phyloP scores from a whole-genome alignment of 2,797 vertebrate genomes.

The Tympanoctomys barrerae region DNA sequence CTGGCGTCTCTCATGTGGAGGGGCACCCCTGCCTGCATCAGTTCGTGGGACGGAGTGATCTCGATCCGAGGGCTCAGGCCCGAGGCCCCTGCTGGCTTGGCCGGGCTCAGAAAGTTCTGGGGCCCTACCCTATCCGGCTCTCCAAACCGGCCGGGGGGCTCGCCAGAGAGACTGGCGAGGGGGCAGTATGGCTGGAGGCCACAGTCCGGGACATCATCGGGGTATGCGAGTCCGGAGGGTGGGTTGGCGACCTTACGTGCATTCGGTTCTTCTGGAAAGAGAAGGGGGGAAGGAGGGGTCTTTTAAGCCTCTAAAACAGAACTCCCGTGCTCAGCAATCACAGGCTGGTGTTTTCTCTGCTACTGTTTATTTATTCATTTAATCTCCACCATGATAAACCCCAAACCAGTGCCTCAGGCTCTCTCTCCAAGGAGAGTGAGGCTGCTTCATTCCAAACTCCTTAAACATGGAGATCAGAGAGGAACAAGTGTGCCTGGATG shows the following conservation, averaged over 20 bases:
- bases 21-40: conserved; percentile 93
- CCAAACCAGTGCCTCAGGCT: not conserved
- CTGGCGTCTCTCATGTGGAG: conserved; percentile 92
- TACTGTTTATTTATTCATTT: not conserved
- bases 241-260: conserved; percentile 94
- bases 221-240: conserved; percentile 92
- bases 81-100: conserved; percentile 90
- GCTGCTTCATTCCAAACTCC: not conserved
- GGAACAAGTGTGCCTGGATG: rapidly evolving
- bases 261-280: conserved; percentile 97
- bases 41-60: conserved; percentile 98
- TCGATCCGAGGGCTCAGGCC: conserved; percentile 97
- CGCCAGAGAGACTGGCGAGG: conserved; percentile 88
- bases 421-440: not conserved
- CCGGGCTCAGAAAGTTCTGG: conserved; percentile 92
- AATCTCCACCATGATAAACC: conserved; percentile 46
- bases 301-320: conserved; percentile 90
- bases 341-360: conserved; percentile 70
- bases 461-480: not conserved
- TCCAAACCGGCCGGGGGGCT: conserved; percentile 92
- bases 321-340: conserved; percentile 86
- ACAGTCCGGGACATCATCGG: conserved; percentile 92
- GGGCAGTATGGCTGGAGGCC: conserved; percentile 94
- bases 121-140: conserved; percentile 93
- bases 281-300: conserved; percentile 92